Evolutionary conservation across 1,140 invertebrate species (phyloP), one percentile per base, ranked within the genome.

Genomic region (Calephelis nemesis): DNA sequence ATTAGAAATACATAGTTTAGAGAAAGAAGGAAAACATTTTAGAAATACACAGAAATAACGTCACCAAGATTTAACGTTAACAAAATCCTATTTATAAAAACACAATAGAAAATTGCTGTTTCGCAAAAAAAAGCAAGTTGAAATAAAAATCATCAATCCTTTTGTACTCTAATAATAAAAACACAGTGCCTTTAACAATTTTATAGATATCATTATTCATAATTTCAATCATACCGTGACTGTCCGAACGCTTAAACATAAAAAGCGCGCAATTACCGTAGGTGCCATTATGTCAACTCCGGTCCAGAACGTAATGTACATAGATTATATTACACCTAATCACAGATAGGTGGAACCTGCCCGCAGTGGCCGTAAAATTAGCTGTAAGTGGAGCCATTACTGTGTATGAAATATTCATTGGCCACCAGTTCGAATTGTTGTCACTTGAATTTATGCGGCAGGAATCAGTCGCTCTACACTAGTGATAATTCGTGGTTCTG

Each of bases 321-420:
- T 54, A 70, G 30, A 70, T 70, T 62, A 68, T 65, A 63, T 50
- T 52, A 68, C 60, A 64, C 69, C 47, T 74, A 74, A 74, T 74
- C 70, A 68, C 70, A 71, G 67, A 58, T 64, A 70, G 70, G 68
- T 58, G 52, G 52, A 58, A 67, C 66, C 64, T 67, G 67, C 67
- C 70, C 10, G 75, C 63, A 76, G 77, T 81, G 65, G 75, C 75
- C 74, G 69, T 74, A 76, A 76, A 78, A 78, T 76, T 74, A 76
- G 71, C 72, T 69, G 69, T 78, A 83, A 81, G 82, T 81, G 75
- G 75, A 47, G 71, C 70, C 72, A 82, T 81, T 82, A 85, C 77
- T 67, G 71, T 72, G 62, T 76, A 89, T 89, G 85, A 88, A 88
- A 85, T 88, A 86, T 87, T 85, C 85, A 88, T 85, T 79, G 78